Base-by-base conservation (phyloP, 2,797 vertebrate species). In the Sebastes taczanowskii region DNA sequence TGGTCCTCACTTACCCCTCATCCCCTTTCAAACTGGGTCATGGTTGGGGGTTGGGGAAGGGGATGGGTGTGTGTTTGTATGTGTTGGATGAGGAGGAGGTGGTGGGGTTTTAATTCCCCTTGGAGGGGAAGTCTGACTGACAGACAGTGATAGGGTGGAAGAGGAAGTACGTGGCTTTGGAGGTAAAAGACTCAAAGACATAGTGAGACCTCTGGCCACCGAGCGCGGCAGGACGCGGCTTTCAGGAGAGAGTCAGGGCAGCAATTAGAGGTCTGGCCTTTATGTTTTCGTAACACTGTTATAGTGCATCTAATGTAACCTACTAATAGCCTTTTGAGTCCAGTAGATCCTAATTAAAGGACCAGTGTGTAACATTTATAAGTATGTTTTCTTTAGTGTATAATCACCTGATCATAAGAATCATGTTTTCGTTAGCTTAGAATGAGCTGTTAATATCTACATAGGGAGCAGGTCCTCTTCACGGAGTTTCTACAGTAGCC, bases 11-110 rank as follows among this genome's bases (percentile, higher is more conserved):
- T 95, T 91, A 92, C 92, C 90, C 90, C 77, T 89, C 88, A 93
- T 94, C 83, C 88, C 87, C 86, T 82, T 68, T 32, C 90, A 88
- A 96, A 94, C 78, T 95, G 95, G 95, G 95, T 95, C 95, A 95
- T 52, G 84, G 91, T 86, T 87, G 90, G 90, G 88, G 89, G 90
- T 86, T 86, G 78, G 85, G 71, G 77, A 61, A 49, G 78, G 62
- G 71, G 77, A 62, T 58, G 77, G 62, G 67, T 73, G 71, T 67
- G 58, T 79, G 68, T 65, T 20, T 77, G 62, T 53, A 25, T 77
- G 72, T 78, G 49, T 61, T 55, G 35, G 88, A 77, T 22, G 88
- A 84, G 64, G 73, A 72, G 59, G 84, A 27, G 71, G 81, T 69
- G 64, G 66, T 70, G 79, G 77, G 77, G 64, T 81, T 88, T 89